phyloP scores from a whole-genome alignment of 2,797 vertebrate genomes.

The Chaenodraco wilsoni region DNA sequence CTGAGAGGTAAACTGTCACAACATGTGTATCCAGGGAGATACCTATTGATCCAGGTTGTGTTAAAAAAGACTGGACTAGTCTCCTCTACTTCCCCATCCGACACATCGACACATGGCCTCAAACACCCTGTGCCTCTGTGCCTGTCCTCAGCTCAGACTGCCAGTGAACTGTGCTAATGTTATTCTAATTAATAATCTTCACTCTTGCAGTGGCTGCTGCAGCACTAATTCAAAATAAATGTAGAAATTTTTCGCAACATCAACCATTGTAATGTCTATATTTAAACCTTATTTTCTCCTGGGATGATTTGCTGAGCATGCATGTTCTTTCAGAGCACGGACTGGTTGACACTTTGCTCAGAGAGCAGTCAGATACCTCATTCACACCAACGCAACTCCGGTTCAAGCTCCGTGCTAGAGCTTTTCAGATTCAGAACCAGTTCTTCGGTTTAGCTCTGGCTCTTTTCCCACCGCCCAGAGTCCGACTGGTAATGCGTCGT shows the following conservation, averaged over 20 bases:
- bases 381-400: too few species aligned
- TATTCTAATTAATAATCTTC: conserved; percentile 63
- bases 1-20: too few species aligned
- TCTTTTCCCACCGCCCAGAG: too few species aligned
- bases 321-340: conserved; percentile 33
- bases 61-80: not conserved
- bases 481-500: too few species aligned
- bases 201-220: conserved; percentile 44
- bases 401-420: too few species aligned
- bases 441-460: too few species aligned
- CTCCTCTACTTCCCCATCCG: conserved; percentile 10
- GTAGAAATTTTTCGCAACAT: conserved; percentile 19
- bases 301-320: conserved; percentile 37
- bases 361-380: conserved; percentile 3
- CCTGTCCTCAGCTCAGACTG: conserved; percentile 59
- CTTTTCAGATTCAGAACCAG: too few species aligned
- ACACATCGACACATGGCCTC: conserved; percentile 44
- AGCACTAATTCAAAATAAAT: conserved; percentile 44
- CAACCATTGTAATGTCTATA: conserved; percentile 49
- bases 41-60: not conserved
- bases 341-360: conserved; percentile 15
- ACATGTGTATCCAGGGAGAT: too few species aligned
- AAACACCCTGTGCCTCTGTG: conserved; percentile 61
- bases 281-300: conserved; percentile 55
- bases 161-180: conserved; percentile 68